Base-by-base conservation (phyloP, 2,888 invertebrate species). In the Drosophila paramelanica region DNA sequence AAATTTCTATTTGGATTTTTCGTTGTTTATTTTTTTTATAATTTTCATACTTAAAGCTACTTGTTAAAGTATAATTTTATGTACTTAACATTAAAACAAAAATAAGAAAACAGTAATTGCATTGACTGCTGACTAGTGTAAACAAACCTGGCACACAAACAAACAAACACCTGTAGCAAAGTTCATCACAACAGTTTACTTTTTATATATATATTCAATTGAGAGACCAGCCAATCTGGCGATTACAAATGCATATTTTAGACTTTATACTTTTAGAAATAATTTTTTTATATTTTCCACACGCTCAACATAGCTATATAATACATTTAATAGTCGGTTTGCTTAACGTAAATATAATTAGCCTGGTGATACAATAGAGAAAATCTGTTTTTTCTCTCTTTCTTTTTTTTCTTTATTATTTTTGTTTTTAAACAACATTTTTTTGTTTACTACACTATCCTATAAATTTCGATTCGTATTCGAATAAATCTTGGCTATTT, bases 261-360 rank as follows among this genome's bases (percentile, higher is more conserved):
- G 46, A 55, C 55, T 46, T 55, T 55, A 46, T 23, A 46, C 53
- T 23, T 11, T 33, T n/a, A 43, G 11, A 33, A 11, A 31, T 10
- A 14, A 25, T n/a, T 20, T 33, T 52, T 3, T 1, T 39, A 6
- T 39, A 8, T 8, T 14, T 39, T 41, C 10, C 20, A 13, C 6
- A 46, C 5, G 43, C 31, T n/a, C 23, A 31, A 14, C n/a, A 23
- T 8, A n/a, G 5, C 17, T 14, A 10, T n/a, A 41, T 11, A 38
- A 20, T 4, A 27, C 13, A 39, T 8, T n/a, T 3, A 45, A 14
- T 13, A 42, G 11, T n/a, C 23, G 42, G 17, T 17, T 17, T 56
- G 25, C n/a, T 43, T 17, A 41, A 5, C 17, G 39, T 39, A 17
- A 41, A 41, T 41, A 41, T 51, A 42, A 56, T 41, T 49, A 33